Evolutionary conservation across 2,888 invertebrate species (phyloP), one percentile per base, ranked within the genome.

Genomic region (Mesoligia furuncula): DNA sequence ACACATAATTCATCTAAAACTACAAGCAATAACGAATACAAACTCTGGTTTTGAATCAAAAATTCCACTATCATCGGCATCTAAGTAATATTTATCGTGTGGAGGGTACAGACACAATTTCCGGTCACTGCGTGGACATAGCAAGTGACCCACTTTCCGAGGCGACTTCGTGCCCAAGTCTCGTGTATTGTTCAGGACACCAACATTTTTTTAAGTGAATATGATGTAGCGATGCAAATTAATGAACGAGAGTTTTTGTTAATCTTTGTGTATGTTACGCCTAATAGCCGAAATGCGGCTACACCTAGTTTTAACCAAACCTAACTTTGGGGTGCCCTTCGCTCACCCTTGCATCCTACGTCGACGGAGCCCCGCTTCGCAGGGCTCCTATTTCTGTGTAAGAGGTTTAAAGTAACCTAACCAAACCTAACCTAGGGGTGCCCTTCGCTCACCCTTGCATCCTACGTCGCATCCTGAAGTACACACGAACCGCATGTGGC

Each of bases 71-170:
- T 73, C 39, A 85, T 75, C 42, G 83, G 73, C 51, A 73, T 83
- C 79, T 86, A 81, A 87, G 77, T 84, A 85, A 81, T 77, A 85
- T 85, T 86, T 85, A 86, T 85, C 77, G 74, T 54, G 48, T 67
- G 24, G 27, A 69, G 90, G 88, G 89, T 90, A 90, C 86, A 90
- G 90, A 90, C 88, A 91, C 88, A 88, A 87, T 92, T 93, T 94
- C 94, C 93, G 93, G 93, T 93, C 94, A 94, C 86, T 86, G 93
- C 89, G 84, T 90, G 91, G 89, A 85, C 87, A 84, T 83, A 83
- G 87, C 87, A 81, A 87, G 85, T 94, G 94, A 94, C 95, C 95
- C 93, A 93, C 87, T 93, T 93, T 94, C 54, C 68, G 48, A 73
- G 65, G 45, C 73, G 74, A 77, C 83, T 83, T 75, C 66, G 54